phyloP scores from a whole-genome alignment of 2,888 invertebrate genomes.

The Uropetala carovei region DNA sequence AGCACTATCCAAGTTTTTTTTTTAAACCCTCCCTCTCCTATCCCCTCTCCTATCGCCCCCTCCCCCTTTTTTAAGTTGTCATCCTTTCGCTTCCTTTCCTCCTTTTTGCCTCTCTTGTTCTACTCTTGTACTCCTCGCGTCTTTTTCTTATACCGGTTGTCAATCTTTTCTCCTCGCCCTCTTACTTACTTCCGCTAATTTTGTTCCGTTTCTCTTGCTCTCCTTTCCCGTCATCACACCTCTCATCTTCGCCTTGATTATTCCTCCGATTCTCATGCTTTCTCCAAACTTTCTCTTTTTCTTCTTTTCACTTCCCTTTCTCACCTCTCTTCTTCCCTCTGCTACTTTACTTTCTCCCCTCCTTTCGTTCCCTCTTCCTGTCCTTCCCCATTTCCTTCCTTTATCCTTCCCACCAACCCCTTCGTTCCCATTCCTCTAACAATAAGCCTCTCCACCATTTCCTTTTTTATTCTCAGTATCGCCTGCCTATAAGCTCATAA shows the following conservation, averaged over 20 bases:
- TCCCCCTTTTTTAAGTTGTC: too few species aligned
- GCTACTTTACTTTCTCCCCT: background rate
- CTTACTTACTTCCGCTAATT: too few species aligned
- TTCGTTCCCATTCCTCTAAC: background rate
- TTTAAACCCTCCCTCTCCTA: too few species aligned
- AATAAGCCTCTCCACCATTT: background rate
- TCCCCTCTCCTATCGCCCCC: too few species aligned
- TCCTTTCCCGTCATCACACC: background rate
- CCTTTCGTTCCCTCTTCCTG: background rate
- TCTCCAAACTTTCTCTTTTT: background rate
- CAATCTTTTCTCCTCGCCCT: too few species aligned
- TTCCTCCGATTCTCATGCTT: background rate
- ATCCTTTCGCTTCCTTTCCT: background rate
- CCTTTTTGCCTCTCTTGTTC: background rate
- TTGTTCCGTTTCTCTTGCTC: background rate
- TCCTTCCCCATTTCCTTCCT: background rate
- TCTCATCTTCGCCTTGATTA: too few species aligned
- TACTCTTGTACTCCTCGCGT: too few species aligned
- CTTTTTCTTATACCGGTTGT: too few species aligned
- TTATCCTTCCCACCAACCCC: background rate
- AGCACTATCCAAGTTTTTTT: too few species aligned
- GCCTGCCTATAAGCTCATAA: too few species aligned
- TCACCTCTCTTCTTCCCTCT: background rate
- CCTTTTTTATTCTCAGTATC: too few species aligned
- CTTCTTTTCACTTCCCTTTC: background rate